phyloP scores from a whole-genome alignment of 2,888 invertebrate species.

The Thera britannica region DNA sequence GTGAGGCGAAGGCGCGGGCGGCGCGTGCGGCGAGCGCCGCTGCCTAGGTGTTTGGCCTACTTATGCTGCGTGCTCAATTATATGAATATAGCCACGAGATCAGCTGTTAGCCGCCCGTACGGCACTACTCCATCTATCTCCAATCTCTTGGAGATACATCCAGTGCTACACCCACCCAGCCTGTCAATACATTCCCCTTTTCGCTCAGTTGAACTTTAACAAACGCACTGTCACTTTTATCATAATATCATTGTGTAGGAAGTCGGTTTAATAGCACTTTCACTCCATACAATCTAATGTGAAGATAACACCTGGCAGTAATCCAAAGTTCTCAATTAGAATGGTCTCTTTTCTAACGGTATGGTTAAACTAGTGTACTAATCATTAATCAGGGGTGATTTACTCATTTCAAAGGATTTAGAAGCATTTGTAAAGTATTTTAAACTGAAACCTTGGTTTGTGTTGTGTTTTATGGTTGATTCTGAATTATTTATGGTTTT shows the following conservation, averaged over 20 bases:
- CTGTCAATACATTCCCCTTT: conserved; percentile 25
- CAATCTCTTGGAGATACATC: conserved; percentile 54
- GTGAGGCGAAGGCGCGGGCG: conserved; percentile 55
- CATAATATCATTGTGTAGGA: conserved; percentile 47
- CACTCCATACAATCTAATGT: conserved; percentile 50
- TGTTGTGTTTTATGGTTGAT: conserved; percentile 23
- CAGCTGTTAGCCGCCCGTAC: conserved; percentile 76
- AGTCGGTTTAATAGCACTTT: conserved; percentile 57
- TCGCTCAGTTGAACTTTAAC: conserved; percentile 34
- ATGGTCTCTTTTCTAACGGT: conserved; percentile 57
- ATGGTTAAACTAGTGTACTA: conserved; percentile 22
- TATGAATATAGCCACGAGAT: conserved; percentile 82
- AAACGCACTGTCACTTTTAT: conserved; percentile 36
- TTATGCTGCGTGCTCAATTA: conserved; percentile 74
- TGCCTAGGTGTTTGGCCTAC: conserved; percentile 81
- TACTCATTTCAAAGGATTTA: conserved; percentile 13
- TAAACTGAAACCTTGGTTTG: conserved; percentile 2
- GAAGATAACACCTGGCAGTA: conserved; percentile 64
- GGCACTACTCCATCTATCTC: conserved; percentile 32
- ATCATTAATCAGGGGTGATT: conserved; percentile 30
- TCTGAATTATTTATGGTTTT: conserved; percentile 7
- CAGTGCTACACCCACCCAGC: conserved; percentile 45
- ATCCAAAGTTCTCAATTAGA: conserved; percentile 72
- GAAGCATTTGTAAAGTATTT: conserved; percentile 15
- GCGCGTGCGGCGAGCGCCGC: conserved; percentile 66